Percentiles rank a stretch among this genome's conserved stretches.
Evolutionary conservation across 1,140 invertebrate genomes (phyloP).

Genomic region (Thalassaphorura encarpata): DNA sequence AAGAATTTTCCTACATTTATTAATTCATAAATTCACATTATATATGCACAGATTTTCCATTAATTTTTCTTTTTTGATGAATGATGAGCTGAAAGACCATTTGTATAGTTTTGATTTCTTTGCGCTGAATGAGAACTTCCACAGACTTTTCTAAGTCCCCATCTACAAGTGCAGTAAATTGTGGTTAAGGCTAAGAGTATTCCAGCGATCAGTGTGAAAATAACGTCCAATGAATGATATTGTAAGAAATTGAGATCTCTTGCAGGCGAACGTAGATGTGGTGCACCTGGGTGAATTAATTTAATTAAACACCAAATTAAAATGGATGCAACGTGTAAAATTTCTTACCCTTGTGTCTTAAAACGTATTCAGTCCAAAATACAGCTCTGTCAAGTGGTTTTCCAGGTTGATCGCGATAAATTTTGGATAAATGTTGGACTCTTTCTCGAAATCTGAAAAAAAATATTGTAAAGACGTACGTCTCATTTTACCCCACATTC

Average conservation of each 20-base stretch:
- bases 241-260: slow-evolving; percentile 6
- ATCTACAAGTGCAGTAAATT: no score
- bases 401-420: slow-evolving; percentile 47
- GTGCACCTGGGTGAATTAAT: background rate
- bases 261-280: slow-evolving; percentile 3
- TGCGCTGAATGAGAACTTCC: no score
- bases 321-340: background rate
- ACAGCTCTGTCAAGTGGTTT: slow-evolving; percentile 45
- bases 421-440: slow-evolving; percentile 43
- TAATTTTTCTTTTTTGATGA: no score
- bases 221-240: slow-evolving; percentile 13
- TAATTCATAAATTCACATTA: no score
- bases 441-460: slow-evolving; percentile 38
- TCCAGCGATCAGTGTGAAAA: slow-evolving; percentile 17
- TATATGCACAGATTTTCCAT: no score
- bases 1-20: no score
- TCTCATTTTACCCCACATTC: background rate
- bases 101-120: no score
- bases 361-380: slow-evolving; percentile 52
- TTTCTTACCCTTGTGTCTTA: slow-evolving; percentile 33
- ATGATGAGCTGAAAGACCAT: no score
- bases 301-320: background rate
- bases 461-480: background rate
- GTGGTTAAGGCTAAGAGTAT: no score
- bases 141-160: no score